A percentile compares a stretch with the other conserved stretches of the same genome.
phyloP scores from a whole-genome alignment of 1,140 invertebrate species.

The Himalopsyche phryganea region DNA sequence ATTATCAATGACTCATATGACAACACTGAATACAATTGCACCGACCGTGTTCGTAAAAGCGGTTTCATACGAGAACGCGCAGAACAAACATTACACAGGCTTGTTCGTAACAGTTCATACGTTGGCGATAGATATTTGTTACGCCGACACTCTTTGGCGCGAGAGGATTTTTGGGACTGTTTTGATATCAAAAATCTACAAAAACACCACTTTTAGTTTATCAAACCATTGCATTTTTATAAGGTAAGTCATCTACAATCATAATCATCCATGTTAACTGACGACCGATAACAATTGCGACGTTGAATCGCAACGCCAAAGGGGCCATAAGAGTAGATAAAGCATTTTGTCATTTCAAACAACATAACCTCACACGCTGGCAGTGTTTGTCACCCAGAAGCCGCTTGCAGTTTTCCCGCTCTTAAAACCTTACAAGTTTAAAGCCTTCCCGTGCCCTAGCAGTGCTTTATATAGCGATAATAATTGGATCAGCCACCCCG shows the following conservation, averaged over 20 bases:
- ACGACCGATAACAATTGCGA: neutral
- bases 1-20: no score
- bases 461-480: constrained; percentile 7
- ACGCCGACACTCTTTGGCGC: constrained; percentile 22
- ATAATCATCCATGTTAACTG: no score
- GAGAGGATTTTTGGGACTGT: constrained; percentile 13
- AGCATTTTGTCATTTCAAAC: constrained; percentile 22
- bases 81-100: constrained; percentile 11
- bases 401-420: neutral
- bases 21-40: no score
- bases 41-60: no score
- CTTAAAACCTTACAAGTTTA: constrained; percentile 19
- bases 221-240: constrained; percentile 3
- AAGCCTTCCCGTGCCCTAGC: neutral
- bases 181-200: neutral
- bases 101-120: constrained; percentile 6
- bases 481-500: constrained; percentile 9
- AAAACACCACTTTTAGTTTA: neutral
- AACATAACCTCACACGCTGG: constrained; percentile 16
- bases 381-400: constrained; percentile 19
- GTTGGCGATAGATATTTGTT: constrained; percentile 10
- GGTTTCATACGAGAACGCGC: constrained; percentile 1
- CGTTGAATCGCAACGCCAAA: constrained; percentile 9
- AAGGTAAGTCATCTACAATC: constrained; percentile 2
- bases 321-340: constrained; percentile 15